These are phyloP conservation scores for Hypothenemus hampei DNA, from an alignment of 1,140 invertebrate genomes.

Conservation along the genomic window DNA sequence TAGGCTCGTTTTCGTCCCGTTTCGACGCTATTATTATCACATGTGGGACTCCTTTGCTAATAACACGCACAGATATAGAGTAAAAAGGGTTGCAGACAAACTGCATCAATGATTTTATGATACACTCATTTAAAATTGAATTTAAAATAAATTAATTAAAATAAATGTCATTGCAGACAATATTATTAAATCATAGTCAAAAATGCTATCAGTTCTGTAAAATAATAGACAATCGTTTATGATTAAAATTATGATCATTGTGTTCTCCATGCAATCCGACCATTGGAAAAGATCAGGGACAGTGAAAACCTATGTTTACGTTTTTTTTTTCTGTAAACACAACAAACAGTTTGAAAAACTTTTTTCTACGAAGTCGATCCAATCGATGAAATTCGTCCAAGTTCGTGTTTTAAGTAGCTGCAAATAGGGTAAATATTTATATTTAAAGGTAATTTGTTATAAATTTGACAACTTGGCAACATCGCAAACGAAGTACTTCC, in stretches of 20 bases:
- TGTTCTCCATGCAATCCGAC: conserved; percentile 6
- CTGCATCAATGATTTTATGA: conserved; percentile 1
- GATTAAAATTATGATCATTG: neutral
- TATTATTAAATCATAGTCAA: neutral
- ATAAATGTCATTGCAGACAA: neutral
- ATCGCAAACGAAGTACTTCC: too few relatives aligned
- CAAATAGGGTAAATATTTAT: too few relatives aligned
- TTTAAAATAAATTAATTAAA: neutral
- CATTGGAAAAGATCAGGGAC: neutral
- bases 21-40: conserved; percentile 29
- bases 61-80: conserved; percentile 22
- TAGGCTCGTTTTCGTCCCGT: too few relatives aligned
- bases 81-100: conserved; percentile 5
- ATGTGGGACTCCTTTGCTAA: conserved; percentile 29
- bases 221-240: neutral
- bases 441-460: too few relatives aligned
- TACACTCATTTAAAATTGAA: neutral
- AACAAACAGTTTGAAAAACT: too few relatives aligned
- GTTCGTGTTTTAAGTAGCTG: too few relatives aligned
- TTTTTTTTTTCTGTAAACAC: conserved; percentile 15
- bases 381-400: too few relatives aligned
- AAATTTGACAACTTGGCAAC: too few relatives aligned
- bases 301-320: conserved; percentile 27
- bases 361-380: too few relatives aligned
- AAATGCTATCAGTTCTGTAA: too few relatives aligned